Conservation (phyloP, 2,797 vertebrate genomes). For the Phalloptychus januarius region DNA sequence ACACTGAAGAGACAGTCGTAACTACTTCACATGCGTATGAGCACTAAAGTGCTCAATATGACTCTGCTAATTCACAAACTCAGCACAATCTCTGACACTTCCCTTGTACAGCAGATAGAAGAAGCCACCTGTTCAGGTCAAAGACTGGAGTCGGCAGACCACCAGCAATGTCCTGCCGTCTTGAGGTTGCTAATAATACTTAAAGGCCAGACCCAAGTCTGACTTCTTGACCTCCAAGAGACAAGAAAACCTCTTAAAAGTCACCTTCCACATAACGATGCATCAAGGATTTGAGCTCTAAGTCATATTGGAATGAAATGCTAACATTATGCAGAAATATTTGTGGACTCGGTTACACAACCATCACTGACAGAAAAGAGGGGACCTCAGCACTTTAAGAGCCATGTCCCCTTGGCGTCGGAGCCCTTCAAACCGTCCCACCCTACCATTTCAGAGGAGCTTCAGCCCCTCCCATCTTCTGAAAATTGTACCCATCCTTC, state of each 20-base stretch:
- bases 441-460: conserved; percentile 68
- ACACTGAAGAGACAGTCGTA: neutral
- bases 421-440: conserved; percentile 68
- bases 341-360: neutral
- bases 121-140: conserved; percentile 70
- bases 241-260: conserved; percentile 9
- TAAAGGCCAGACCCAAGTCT: conserved; percentile 32
- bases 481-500: conserved; percentile 56
- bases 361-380: neutral
- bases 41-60: neutral
- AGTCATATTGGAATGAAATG: neutral
- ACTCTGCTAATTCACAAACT: conserved; percentile 20
- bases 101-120: conserved; percentile 25
- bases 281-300: too few species aligned
- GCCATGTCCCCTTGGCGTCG: conserved; percentile 27
- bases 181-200: conserved; percentile 72
- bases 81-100: conserved; percentile 29
- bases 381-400: neutral
- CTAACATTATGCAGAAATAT: conserved; percentile 2
- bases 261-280: neutral
- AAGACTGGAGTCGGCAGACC: conserved; percentile 61
- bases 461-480: conserved; percentile 58
- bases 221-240: conserved; percentile 38
- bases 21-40: neutral
- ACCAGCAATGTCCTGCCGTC: conserved; percentile 62